Percentiles rank a stretch among this genome's conserved stretches.
phyloP scores from a whole-genome alignment of 2,888 invertebrate genomes.

The Venustoraphidia nigricollis region DNA sequence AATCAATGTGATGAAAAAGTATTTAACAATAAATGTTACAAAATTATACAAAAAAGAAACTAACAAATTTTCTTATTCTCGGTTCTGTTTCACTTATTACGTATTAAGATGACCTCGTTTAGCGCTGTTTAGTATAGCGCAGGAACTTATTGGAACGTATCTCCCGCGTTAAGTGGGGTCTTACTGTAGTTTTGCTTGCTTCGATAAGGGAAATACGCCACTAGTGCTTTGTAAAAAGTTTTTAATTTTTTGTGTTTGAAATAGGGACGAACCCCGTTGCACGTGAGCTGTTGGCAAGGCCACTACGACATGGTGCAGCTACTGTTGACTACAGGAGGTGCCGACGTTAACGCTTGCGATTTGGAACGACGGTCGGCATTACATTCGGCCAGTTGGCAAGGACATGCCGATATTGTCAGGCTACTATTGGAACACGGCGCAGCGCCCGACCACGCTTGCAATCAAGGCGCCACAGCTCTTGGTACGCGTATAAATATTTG shows the following conservation, averaged over 20 bases:
- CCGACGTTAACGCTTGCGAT: slow-evolving; percentile 77
- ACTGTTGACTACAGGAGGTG: slow-evolving; percentile 60
- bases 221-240: background rate
- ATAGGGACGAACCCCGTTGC: slow-evolving; percentile 73
- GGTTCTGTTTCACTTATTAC: no score
- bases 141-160: no score
- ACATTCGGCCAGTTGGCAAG: slow-evolving; percentile 94
- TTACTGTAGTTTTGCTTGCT: no score
- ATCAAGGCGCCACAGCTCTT: slow-evolving; percentile 89
- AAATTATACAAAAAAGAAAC: no score
- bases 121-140: no score
- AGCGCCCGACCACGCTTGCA: slow-evolving; percentile 75
- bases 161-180: no score
- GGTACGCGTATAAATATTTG: slow-evolving; percentile 28
- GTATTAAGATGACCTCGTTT: no score
- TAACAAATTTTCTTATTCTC: no score
- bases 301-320: slow-evolving; percentile 85
- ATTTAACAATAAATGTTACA: no score
- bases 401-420: slow-evolving; percentile 70
- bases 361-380: slow-evolving; percentile 76
- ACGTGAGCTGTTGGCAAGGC: slow-evolving; percentile 88
- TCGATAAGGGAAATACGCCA: no score
- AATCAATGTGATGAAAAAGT: no score
- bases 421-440: slow-evolving; percentile 69
- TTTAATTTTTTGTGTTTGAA: background rate